A percentile compares a stretch with the other conserved stretches of the same genome.
phyloP scores from a whole-genome alignment of 2,888 invertebrate genomes.

The Hyppa rectilinea region DNA sequence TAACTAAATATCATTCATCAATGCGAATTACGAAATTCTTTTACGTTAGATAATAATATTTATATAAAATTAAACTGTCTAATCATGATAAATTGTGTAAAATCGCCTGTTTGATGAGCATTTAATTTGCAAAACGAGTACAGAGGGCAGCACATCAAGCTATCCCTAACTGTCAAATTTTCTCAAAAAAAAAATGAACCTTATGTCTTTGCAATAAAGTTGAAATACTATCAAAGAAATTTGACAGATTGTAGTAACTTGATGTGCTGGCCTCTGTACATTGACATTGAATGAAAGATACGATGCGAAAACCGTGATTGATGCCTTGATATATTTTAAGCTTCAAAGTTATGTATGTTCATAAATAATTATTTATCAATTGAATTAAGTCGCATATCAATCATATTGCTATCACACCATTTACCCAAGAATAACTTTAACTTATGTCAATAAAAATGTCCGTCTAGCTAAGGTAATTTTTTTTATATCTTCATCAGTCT shows the following conservation, averaged over 20 bases:
- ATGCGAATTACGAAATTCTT: background rate
- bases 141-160: no score
- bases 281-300: background rate
- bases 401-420: background rate
- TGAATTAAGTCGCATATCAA: background rate
- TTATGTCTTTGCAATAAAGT: no score
- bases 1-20: background rate
- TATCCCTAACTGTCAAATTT: no score
- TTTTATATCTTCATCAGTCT: no score
- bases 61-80: background rate
- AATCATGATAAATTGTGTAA: constrained; percentile 1
- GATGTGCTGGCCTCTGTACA: no score
- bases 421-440: background rate
- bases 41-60: background rate
- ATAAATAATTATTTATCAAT: background rate
- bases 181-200: no score
- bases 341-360: background rate
- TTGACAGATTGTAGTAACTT: no score
- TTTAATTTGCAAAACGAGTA: background rate
- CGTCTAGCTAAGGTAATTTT: no score
- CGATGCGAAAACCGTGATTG: background rate
- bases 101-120: background rate
- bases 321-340: background rate
- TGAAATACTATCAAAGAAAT: no score
- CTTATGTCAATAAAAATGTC: background rate